A percentile compares a stretch with the other conserved stretches of the same genome.
These are phyloP conservation scores for Brachyistius frenatus DNA, from an alignment of 2,113 vertebrate genomes.

Conservation along the genomic window DNA sequence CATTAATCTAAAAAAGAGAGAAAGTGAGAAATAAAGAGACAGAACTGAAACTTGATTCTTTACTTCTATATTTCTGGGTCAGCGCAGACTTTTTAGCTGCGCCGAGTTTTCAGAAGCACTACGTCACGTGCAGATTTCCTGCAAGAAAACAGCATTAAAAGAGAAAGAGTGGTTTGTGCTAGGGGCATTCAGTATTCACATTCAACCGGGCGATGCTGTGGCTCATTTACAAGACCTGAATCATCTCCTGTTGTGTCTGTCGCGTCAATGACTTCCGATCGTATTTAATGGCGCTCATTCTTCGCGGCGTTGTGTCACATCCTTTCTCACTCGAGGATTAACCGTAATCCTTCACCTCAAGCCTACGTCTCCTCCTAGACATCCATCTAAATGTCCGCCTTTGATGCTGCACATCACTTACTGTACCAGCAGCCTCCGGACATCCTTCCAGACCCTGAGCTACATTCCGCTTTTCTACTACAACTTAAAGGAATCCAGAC, in stretches of 20 bases:
- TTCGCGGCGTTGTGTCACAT: conserved; percentile 1
- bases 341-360: conserved; percentile 1
- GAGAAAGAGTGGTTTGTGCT: no score
- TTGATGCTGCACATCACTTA: conserved; percentile 37
- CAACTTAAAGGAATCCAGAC: conserved; percentile 65
- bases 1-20: background rate
- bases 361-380: background rate
- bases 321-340: background rate
- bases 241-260: no score
- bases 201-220: no score
- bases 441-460: conserved; percentile 26
- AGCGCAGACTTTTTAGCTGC: background rate
- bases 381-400: conserved; percentile 9
- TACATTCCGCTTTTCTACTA: conserved; percentile 27
- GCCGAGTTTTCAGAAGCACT: background rate
- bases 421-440: conserved; percentile 33
- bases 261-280: no score
- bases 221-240: no score
- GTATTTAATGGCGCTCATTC: no score
- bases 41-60: conserved; percentile 12
- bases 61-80: conserved; percentile 8
- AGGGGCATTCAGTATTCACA: no score
- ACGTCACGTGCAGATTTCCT: background rate
- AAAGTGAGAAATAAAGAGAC: background rate
- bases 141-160: background rate